Evolutionary conservation across 1,140 invertebrate genomes (phyloP), one percentile per base, ranked within the genome.

Genomic region (Holotrichia oblita): DNA sequence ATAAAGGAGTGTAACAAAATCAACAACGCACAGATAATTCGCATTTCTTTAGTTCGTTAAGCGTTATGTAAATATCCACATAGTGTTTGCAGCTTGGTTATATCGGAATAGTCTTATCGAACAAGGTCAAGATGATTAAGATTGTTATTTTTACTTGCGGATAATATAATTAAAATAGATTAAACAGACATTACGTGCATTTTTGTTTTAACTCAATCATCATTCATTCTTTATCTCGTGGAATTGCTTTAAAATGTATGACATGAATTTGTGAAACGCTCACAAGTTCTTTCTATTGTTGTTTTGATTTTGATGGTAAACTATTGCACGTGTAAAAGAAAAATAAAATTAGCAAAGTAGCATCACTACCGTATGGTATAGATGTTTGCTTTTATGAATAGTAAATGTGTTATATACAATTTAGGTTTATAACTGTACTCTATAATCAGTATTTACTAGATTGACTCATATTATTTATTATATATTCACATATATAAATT

Each of bases 51-150:
- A 14, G 44, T 3, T 48, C 12, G 44, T 14, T 48, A 48, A 48
- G 44, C 44, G 44, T 48, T 48, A 48, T 48, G 44, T 48, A 48
- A 48, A 48, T 48, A n/a, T n/a, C n/a, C n/a, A 48, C 44, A 48
- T 3, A 48, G n/a, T 48, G 44, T 48, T 48, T 48, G 12, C 44
- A 3, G n/a, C 44, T 48, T 8, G 12, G n/a, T 8, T 48, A 14
- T 48, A 48, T 48, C 44, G n/a, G 4, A 48, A 48, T 48, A n/a
- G 12, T 42, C 41, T 0, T 48, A 48, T 48, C 44, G n/a, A 48
- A 48, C 44, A 48, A 48, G 44, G 44, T 48, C 44, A 48, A 48
- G 44, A 48, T 48, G 44, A 48, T 48, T 48, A 48, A n/a, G 44
- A 48, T 48, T 48, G 44, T 48, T 48, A 48, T 48, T 48, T 48